A percentile compares a stretch with the other conserved stretches of the same genome.
These are phyloP conservation scores for Contarinia nasturtii DNA, from an alignment of 1,140 invertebrate species.

Conservation along the genomic window DNA sequence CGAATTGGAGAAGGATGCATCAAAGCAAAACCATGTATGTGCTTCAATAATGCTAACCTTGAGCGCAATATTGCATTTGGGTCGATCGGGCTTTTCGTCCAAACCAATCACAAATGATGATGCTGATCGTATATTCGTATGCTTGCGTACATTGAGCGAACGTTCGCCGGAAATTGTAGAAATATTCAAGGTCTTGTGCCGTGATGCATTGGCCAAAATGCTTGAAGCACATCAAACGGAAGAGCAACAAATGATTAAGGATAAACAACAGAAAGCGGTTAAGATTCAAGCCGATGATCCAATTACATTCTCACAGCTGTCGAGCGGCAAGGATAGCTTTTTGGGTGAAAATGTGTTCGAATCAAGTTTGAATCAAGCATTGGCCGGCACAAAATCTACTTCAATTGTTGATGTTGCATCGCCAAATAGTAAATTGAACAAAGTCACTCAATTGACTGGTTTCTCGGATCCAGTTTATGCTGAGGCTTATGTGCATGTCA, in stretches of 20 bases:
- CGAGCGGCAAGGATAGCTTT: slow-evolving; percentile 47
- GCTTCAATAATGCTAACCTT: slow-evolving; percentile 79
- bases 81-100: slow-evolving; percentile 46
- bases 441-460: slow-evolving; percentile 97
- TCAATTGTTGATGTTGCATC: slow-evolving; percentile 28
- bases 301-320: slow-evolving; percentile 69
- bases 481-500: slow-evolving; percentile 97
- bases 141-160: slow-evolving; percentile 60
- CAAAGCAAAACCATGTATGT: slow-evolving; percentile 43
- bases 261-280: slow-evolving; percentile 46
- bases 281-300: slow-evolving; percentile 74
- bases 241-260: slow-evolving; percentile 24
- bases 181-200: slow-evolving; percentile 62
- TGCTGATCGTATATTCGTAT: slow-evolving; percentile 72
- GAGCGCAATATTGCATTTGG: slow-evolving; percentile 69
- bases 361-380: slow-evolving; percentile 77
- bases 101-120: slow-evolving; percentile 91
- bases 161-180: slow-evolving; percentile 44
- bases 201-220: slow-evolving; percentile 69
- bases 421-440: slow-evolving; percentile 45
- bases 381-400: slow-evolving; percentile 38
- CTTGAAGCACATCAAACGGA: slow-evolving; percentile 56
- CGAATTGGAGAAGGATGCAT: slow-evolving; percentile 12
- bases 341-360: slow-evolving; percentile 88
- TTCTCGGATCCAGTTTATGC: slow-evolving; percentile 99